These are phyloP conservation scores for Troglohyphantes excavatus DNA, from an alignment of 2,888 invertebrate genomes.

Conservation along the genomic window DNA sequence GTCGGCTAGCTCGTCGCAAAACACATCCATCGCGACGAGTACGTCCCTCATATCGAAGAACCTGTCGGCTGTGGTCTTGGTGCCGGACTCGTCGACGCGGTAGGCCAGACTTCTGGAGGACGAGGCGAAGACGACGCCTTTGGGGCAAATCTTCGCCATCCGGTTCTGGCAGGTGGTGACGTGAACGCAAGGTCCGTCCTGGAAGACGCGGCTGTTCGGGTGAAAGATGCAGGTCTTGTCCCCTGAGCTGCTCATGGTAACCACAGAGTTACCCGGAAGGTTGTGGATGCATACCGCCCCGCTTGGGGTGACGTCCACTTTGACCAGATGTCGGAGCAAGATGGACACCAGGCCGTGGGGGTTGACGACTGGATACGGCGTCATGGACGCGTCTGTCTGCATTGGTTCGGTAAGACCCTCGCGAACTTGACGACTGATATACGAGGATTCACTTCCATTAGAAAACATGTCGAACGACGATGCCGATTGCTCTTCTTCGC, in stretches of 20 bases:
- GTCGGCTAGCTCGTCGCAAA: no score
- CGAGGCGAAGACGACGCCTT: slow-evolving; percentile 94
- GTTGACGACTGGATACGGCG: slow-evolving; percentile 85
- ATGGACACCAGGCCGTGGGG: slow-evolving; percentile 92
- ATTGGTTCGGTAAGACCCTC: no score
- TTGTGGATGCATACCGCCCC: slow-evolving; percentile 89
- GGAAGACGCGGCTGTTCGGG: slow-evolving; percentile 89
- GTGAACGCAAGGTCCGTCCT: slow-evolving; percentile 83
- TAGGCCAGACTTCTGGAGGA: slow-evolving; percentile 93
- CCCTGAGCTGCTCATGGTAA: slow-evolving; percentile 91
- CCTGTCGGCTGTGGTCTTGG: slow-evolving; percentile 92
- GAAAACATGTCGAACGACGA: not conserved
- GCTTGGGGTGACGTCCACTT: slow-evolving; percentile 91
- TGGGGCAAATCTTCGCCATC: slow-evolving; percentile 94
- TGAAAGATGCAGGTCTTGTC: slow-evolving; percentile 91
- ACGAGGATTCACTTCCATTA: not conserved
- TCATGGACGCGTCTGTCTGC: not conserved
- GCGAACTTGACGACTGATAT: no score
- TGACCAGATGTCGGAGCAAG: slow-evolving; percentile 89
- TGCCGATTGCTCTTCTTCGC: not conserved
- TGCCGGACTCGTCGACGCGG: slow-evolving; percentile 93
- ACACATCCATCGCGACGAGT: slow-evolving; percentile 91
- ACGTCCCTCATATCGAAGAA: slow-evolving; percentile 92
- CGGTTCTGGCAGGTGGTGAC: slow-evolving; percentile 69
- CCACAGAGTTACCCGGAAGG: slow-evolving; percentile 85